Conservation (phyloP, 2,113 vertebrate species). For the Charina bottae region DNA sequence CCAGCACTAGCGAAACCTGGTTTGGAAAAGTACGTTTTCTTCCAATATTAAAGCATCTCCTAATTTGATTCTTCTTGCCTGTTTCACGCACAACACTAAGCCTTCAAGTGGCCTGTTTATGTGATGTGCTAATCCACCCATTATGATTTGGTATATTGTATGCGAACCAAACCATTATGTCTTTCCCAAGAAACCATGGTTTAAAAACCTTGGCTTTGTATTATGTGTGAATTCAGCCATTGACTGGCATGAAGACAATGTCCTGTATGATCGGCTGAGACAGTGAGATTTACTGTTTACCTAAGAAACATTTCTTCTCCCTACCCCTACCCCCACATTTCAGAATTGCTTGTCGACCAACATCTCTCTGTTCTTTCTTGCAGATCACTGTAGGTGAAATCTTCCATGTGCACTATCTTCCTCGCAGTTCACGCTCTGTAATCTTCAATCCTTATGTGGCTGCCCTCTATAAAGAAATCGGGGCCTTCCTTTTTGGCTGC, state of each 20-base stretch:
- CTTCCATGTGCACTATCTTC: conserved; percentile 66
- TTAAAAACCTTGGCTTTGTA: no score
- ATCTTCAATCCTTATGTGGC: conserved; percentile 72
- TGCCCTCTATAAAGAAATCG: conserved; percentile 78
- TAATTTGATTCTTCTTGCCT: no score
- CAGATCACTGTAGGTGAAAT: conserved; percentile 79
- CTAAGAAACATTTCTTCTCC: background rate
- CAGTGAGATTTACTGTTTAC: no score
- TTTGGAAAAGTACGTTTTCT: background rate
- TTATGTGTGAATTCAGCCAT: no score
- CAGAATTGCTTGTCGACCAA: background rate
- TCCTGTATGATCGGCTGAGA: background rate
- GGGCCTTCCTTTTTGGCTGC: conserved; percentile 79
- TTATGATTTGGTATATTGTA: no score
- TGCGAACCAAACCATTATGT: no score
- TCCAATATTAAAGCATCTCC: background rate
- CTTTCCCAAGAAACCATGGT: no score
- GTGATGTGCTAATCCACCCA: no score
- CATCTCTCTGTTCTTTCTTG: background rate
- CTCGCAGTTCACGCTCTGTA: conserved; percentile 63
- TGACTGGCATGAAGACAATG: background rate
- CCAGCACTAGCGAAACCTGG: background rate
- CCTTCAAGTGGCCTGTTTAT: no score
- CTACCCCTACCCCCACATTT: background rate
- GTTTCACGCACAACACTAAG: no score